Evolutionary conservation across 2,113 vertebrate genomes (phyloP), one percentile per base, ranked within the genome.

Genomic region (Sinosuthora webbiana): DNA sequence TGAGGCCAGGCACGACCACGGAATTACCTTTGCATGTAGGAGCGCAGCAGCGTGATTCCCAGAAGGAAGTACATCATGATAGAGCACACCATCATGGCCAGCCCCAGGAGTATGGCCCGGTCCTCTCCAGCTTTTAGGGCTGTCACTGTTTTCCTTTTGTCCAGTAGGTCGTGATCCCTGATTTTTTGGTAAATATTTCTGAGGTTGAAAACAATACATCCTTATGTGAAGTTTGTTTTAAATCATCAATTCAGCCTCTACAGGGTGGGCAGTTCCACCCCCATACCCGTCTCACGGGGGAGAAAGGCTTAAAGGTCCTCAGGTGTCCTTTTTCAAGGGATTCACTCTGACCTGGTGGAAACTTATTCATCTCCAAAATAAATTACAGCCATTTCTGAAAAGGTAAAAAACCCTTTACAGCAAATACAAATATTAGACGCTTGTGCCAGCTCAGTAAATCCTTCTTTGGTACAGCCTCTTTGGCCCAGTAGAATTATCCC

Each of bases 101-200:
- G 97, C 70, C 99, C 99, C 11, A 99, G 98, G 42, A 99, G 98
- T 50, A 99, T 99, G 90, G 99, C 99, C 52, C 99, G 95, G 97
- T 99, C 99, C 89, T 99, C 99, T 90, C 99, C 99, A 5, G 99
- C 99, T 96, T 98, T 99, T 90, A 99, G 97, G 30, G 99, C 99
- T 13, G 99, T 99, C 92, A 99, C 99, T 28, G 98, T 99, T 98
- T 99, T 99, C 97, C 98, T 99, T 98, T 99, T 99, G 97, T 99
- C 99, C 98, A 99, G 98, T 82, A 99, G 97, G 57, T 99, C 99
- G 11, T 98, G 98, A 96, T 99, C 98, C 63, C 98, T 98, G 97
- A 99, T 98, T 98, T 98, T 99, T 98, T 99, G 99, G 98, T 99
- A 99, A 97, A 99, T 98, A 95, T 98, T 99, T 98, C 99, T 99